Conservation (phyloP, 1,140 invertebrate genomes). For the Pseudomyrmex gracilis region DNA sequence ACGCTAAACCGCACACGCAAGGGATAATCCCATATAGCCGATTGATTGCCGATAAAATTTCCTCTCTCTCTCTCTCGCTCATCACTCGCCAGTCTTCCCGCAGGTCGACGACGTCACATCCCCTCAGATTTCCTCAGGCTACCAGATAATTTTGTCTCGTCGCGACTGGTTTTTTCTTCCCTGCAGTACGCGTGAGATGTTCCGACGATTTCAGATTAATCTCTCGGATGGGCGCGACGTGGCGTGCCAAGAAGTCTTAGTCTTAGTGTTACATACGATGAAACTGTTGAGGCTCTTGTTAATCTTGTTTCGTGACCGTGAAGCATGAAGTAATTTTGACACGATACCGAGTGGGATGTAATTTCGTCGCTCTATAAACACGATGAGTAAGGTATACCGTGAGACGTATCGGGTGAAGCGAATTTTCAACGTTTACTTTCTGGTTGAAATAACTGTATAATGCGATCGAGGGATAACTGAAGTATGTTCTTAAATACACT, state of each 20-base stretch:
- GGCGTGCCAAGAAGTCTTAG: slow-evolving; percentile 60
- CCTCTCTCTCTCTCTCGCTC: slow-evolving; percentile 36
- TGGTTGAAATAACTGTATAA: background rate
- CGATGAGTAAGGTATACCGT: background rate
- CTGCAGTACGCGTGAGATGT: slow-evolving; percentile 51
- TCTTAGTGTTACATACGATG: slow-evolving; percentile 19
- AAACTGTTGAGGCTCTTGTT: slow-evolving; percentile 31
- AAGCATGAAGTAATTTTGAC: slow-evolving; percentile 43
- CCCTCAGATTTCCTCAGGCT: slow-evolving; percentile 42
- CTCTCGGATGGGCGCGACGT: slow-evolving; percentile 64
- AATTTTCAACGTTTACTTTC: background rate
- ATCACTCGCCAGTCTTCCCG: slow-evolving; percentile 14
- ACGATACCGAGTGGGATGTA: slow-evolving; percentile 18
- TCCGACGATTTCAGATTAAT: slow-evolving; percentile 69
- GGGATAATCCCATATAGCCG: slow-evolving; percentile 75
- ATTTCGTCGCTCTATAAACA: slow-evolving; percentile 8
- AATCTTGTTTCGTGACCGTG: slow-evolving; percentile 50
- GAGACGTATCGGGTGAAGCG: background rate
- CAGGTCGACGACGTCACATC: slow-evolving; percentile 60
- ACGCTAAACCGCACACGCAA: slow-evolving; percentile 41
- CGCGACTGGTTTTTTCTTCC: slow-evolving; percentile 38
- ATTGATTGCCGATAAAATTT: slow-evolving; percentile 78
- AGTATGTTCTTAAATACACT: background rate
- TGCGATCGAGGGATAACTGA: background rate
- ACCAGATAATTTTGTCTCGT: slow-evolving; percentile 62